These are phyloP conservation scores for Sprattus sprattus DNA, from an alignment of 2,113 vertebrate species.

Conservation along the genomic window DNA sequence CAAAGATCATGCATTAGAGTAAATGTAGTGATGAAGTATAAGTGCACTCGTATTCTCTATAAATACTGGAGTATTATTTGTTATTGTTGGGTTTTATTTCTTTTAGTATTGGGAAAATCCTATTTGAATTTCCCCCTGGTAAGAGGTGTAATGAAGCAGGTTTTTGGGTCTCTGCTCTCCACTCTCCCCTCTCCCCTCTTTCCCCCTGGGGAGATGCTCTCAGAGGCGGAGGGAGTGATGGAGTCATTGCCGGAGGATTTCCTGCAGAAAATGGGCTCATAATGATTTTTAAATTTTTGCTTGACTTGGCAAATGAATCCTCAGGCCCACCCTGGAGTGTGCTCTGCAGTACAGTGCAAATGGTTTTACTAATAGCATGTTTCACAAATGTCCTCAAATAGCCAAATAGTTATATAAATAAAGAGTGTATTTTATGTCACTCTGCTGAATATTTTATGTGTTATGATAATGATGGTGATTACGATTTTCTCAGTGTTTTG, in stretches of 20 bases:
- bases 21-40: background rate
- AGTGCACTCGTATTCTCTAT: background rate
- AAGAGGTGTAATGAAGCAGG: background rate
- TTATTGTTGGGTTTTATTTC: background rate
- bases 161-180: background rate
- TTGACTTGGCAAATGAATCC: background rate
- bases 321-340: background rate
- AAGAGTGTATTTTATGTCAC: background rate
- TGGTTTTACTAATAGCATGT: background rate
- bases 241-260: constrained; percentile 26
- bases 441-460: background rate
- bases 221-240: background rate
- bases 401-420: background rate
- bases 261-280: background rate
- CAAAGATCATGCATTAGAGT: background rate
- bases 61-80: background rate
- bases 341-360: background rate
- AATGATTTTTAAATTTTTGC: constrained; percentile 31
- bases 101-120: background rate
- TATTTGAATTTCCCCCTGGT: background rate
- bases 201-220: background rate
- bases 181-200: background rate
- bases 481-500: background rate
- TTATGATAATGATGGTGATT: background rate
- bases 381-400: background rate